phyloP scores from a whole-genome alignment of 2,113 vertebrate species.

The Mandrillus leucophaeus region DNA sequence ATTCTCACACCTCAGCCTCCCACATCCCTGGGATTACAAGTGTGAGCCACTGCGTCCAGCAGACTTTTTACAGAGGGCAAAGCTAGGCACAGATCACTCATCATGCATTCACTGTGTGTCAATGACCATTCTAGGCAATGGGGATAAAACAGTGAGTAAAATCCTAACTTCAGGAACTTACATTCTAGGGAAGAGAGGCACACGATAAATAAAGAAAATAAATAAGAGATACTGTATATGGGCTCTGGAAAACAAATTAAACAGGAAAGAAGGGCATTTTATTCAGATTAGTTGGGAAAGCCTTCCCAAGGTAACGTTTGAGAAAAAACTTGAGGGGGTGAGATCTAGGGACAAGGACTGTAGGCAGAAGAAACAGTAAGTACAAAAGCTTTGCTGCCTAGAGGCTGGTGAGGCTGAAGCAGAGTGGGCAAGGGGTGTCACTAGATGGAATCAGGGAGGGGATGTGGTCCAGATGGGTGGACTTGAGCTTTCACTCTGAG shows the following conservation, averaged over 20 bases:
- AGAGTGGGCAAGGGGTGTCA: neutral
- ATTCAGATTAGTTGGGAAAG: neutral
- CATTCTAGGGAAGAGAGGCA: neutral
- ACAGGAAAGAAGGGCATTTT: neutral
- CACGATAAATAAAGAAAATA: neutral
- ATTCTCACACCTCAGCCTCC: too few relatives aligned
- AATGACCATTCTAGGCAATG: neutral
- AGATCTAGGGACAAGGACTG: neutral
- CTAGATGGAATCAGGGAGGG: neutral
- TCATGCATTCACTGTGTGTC: neutral
- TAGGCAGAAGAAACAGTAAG: neutral
- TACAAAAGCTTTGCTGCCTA: neutral
- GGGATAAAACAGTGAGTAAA: neutral
- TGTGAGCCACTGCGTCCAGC: too few relatives aligned
- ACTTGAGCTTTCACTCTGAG: neutral
- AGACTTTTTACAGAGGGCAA: neutral
- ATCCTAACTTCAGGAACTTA: neutral
- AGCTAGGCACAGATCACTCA: neutral
- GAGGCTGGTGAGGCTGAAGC: neutral
- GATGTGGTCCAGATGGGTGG: accelerated
- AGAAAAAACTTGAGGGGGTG: neutral
- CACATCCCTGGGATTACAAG: too few relatives aligned
- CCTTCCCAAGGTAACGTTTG: neutral
- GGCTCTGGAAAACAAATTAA: neutral
- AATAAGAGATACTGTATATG: neutral